Percentiles rank a stretch among this genome's conserved stretches.
These are phyloP conservation scores for Alouatta palliata DNA, from an alignment of 2,113 vertebrate genomes.

Conservation along the genomic window DNA sequence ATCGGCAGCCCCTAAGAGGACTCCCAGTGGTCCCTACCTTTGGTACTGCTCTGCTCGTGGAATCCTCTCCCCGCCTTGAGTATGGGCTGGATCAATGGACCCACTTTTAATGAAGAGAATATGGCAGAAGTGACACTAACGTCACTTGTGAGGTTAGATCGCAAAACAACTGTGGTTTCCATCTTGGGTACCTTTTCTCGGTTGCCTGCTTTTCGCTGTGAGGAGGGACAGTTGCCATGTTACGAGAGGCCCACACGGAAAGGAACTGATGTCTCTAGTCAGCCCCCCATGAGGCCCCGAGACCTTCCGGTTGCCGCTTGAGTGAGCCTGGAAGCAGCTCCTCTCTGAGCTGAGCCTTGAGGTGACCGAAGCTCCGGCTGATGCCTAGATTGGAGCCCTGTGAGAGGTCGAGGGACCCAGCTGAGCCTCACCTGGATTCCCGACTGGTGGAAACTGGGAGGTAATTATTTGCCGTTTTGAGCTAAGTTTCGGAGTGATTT, in stretches of 20 bases:
- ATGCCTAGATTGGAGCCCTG: neutral
- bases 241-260: neutral
- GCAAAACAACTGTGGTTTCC: neutral
- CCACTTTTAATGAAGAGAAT: neutral
- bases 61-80: neutral
- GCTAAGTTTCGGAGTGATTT: neutral
- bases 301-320: neutral
- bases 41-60: neutral
- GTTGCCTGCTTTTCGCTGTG: neutral
- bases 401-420: neutral
- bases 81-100: neutral
- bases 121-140: neutral
- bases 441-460: neutral
- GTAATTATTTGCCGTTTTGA: neutral
- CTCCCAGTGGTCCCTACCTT: neutral
- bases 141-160: neutral
- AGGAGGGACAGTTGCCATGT: neutral
- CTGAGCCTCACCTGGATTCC: neutral
- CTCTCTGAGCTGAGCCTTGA: neutral
- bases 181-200: neutral
- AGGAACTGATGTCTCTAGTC: neutral
- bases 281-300: neutral
- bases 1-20: neutral
- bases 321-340: neutral
- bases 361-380: neutral